These are phyloP conservation scores for Saccopteryx bilineata DNA, from an alignment of 2,113 vertebrate genomes.

Conservation along the genomic window DNA sequence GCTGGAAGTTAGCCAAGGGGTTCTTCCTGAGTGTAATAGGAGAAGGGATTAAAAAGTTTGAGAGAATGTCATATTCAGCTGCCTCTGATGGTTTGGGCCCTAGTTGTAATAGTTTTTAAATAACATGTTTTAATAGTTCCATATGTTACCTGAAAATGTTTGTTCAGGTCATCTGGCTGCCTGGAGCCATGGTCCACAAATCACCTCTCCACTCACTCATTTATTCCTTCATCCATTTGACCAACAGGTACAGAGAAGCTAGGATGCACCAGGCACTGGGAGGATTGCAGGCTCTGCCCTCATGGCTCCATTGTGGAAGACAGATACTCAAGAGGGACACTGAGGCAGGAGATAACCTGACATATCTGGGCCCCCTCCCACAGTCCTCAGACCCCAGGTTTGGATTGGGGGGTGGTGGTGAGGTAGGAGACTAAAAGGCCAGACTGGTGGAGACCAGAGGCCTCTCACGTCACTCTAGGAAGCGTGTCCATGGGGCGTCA, in stretches of 20 bases:
- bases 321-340: not conserved
- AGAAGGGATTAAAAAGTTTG: not conserved
- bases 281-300: not conserved
- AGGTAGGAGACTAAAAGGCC: not conserved
- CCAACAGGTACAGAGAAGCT: not conserved
- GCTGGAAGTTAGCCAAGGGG: not conserved
- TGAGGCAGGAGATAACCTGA: not conserved
- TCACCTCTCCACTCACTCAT: not conserved
- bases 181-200: not conserved
- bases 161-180: not conserved
- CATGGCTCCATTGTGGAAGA: not conserved
- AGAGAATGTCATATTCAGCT: not conserved
- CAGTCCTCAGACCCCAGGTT: not conserved
- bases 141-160: not conserved
- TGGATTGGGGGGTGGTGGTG: not conserved
- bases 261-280: too few species aligned
- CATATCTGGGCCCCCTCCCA: too few species aligned
- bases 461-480: not conserved
- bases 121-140: not conserved
- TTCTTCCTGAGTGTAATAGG: not conserved
- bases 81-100: not conserved
- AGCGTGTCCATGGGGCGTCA: not conserved
- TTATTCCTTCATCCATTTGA: not conserved
- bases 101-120: not conserved
- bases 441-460: not conserved